These are phyloP conservation scores for Leptopilina drosophilae DNA, from an alignment of 2,888 invertebrate species.

Conservation along the genomic window DNA sequence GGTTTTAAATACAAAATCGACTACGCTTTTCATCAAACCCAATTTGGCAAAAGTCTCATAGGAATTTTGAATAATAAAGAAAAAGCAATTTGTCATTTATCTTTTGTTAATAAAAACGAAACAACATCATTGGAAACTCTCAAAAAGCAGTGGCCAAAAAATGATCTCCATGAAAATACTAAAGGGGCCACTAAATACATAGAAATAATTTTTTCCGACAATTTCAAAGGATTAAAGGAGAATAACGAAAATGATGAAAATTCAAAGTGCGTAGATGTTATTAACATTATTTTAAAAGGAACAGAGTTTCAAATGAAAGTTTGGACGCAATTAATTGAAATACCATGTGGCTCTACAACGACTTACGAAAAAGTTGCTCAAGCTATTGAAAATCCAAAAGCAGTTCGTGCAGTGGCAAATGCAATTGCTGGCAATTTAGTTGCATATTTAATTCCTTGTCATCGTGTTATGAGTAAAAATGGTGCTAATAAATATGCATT, in stretches of 20 bases:
- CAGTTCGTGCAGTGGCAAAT: conserved; percentile 65
- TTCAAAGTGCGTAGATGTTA: conserved; percentile 39
- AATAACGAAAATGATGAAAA: too few relatives aligned
- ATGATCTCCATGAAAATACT: conserved; percentile 52
- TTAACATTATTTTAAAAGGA: conserved; percentile 64
- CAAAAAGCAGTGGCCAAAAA: conserved; percentile 60
- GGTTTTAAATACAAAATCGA: conserved; percentile 56
- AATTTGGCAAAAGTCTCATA: conserved; percentile 67
- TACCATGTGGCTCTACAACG: conserved; percentile 60
- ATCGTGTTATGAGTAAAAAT: conserved; percentile 66
- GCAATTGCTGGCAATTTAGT: conserved; percentile 68
- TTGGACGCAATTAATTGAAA: conserved; percentile 64
- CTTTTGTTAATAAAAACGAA: conserved; percentile 59
- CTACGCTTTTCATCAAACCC: conserved; percentile 62
- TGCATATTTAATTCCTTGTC: conserved; percentile 70
- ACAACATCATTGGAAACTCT: conserved; percentile 51
- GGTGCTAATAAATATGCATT: conserved; percentile 66
- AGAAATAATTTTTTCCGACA: conserved; percentile 55
- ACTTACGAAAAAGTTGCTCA: conserved; percentile 67
- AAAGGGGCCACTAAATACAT: conserved; percentile 50
- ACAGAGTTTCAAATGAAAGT: conserved; percentile 70
- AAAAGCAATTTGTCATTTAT: conserved; percentile 62
- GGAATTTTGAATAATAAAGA: conserved; percentile 52
- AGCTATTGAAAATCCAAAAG: conserved; percentile 64
- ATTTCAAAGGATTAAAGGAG: neutral